Base-by-base conservation (phyloP, 2,797 vertebrate species). In the Clarias pachynema region DNA sequence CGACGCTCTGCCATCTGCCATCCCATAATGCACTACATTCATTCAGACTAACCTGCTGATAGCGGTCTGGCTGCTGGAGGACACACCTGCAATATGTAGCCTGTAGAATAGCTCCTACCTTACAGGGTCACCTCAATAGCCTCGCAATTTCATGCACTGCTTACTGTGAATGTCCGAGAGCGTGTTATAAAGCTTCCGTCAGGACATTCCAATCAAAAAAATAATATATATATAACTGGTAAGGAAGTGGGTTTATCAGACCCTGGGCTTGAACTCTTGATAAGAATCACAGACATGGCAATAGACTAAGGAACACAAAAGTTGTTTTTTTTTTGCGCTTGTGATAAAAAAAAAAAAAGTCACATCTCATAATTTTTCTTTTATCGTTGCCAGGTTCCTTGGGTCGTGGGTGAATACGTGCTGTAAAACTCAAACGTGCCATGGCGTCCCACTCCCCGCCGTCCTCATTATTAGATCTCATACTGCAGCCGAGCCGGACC, bases 1-100 rank as follows among this genome's bases (percentile, higher is more conserved):
- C 20, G 40, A 78, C 60, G 80, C 83, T 88, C 74, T 56, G 79
- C 75, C 84, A 82, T 86, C 85, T 69, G 77, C 79, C 89, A 88
- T 86, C 66, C 79, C 80, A 82, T 82, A 81, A 88, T 88, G 84
- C 73, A 86, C 80, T 72, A 81, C 80, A 84, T 89, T 90, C 83
- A 85, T 78, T 82, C 84, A 7, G 66, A 87, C 81, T 85, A 78
- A 87, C 86, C 84, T 3, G 65, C 84, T 87, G 79, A 84, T 85
- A 72, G 72, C 56, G n/a, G 84, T 40, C 62, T 44, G 82, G 24
- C 26, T 84, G 74, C 86, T 81, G 40, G 53, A 62, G 66, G 75
- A 83, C 78, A 56, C 56, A 44, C 73, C 73, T 59, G 74, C 81
- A 68, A 78, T 75, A 69, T 81, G 80, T n/a, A 8, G 77, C 26